Conservation (phyloP, 2,888 invertebrate genomes). For the Lithophane semibrunnea region DNA sequence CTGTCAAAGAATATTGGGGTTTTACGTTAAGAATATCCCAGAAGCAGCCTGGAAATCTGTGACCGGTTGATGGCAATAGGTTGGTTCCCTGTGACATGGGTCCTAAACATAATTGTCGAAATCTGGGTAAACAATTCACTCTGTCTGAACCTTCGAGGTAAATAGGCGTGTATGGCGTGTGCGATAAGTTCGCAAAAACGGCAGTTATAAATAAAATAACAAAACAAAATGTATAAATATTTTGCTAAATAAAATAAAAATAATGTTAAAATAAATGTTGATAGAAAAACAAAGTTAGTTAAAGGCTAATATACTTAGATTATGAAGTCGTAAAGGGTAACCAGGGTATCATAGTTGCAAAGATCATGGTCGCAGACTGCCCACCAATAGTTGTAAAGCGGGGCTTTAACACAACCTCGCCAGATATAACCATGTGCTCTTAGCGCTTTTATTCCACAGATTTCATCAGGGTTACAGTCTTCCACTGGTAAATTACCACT, state of each 20-base stretch:
- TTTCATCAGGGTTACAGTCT: slow-evolving; percentile 78
- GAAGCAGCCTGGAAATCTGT: not conserved
- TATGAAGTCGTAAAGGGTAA: slow-evolving; percentile 74
- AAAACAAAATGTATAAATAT: not conserved
- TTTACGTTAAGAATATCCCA: too few species aligned
- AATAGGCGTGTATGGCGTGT: too few species aligned
- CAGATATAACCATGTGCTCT: slow-evolving; percentile 80
- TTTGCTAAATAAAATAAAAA: slow-evolving; percentile 14
- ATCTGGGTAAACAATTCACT: too few species aligned
- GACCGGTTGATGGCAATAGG: not conserved
- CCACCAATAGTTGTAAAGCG: slow-evolving; percentile 84
- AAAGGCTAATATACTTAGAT: slow-evolving; percentile 37
- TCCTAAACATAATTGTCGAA: too few species aligned
- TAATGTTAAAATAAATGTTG: slow-evolving; percentile 21
- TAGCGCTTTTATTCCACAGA: slow-evolving; percentile 80
- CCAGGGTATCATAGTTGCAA: slow-evolving; percentile 78
- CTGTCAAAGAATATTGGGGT: too few species aligned
- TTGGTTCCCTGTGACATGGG: too few species aligned
- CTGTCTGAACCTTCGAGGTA: not conserved
- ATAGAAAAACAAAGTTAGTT: slow-evolving; percentile 24
- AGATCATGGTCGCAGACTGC: slow-evolving; percentile 77
- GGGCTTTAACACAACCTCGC: slow-evolving; percentile 81
- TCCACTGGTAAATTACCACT: slow-evolving; percentile 75
- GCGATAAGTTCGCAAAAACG: not conserved
- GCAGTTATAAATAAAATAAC: not conserved